Percentiles rank a stretch among this genome's conserved stretches.
Evolutionary conservation across 1,140 invertebrate genomes (phyloP).

Genomic region (Temnothorax curvispinosus): DNA sequence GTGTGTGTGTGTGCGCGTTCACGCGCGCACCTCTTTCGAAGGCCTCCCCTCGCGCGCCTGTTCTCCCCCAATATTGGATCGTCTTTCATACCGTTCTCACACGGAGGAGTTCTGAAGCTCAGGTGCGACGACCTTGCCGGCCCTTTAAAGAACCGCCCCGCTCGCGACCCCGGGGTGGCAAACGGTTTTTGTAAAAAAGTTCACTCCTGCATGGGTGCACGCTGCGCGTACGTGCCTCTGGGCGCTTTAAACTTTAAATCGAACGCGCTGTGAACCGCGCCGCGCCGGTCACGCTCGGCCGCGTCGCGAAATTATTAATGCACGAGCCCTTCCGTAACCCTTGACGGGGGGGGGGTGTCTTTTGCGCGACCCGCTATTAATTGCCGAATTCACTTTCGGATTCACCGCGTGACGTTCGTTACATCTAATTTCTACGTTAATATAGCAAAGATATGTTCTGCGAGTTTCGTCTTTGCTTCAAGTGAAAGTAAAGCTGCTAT

Average conservation of each 20-base stretch:
- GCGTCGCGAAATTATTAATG: slow-evolving; percentile 32
- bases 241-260: slow-evolving; percentile 59
- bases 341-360: not conserved
- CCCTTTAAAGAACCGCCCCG: slow-evolving; percentile 76
- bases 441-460: not conserved
- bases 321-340: not conserved
- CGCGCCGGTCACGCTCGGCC: slow-evolving; percentile 27
- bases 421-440: not conserved
- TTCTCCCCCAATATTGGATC: slow-evolving; percentile 69
- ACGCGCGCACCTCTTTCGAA: slow-evolving; percentile 42
- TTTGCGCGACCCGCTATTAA: slow-evolving; percentile 2
- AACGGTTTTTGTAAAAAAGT: slow-evolving; percentile 67
- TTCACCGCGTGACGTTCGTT: not conserved
- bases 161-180: slow-evolving; percentile 59
- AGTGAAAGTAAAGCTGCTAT: slow-evolving; percentile 12
- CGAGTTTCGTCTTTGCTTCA: not conserved
- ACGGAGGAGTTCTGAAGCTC: slow-evolving; percentile 68
- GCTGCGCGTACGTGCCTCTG: not conserved
- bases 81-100: slow-evolving; percentile 82
- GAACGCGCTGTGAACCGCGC: slow-evolving; percentile 9
- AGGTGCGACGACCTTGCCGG: slow-evolving; percentile 78
- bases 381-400: slow-evolving; percentile 17
- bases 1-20: slow-evolving; percentile 9
- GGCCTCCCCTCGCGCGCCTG: not conserved
- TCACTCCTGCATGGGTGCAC: not conserved